Evolutionary conservation across 2,113 vertebrate genomes (phyloP).

Genomic region (Grus americana): DNA sequence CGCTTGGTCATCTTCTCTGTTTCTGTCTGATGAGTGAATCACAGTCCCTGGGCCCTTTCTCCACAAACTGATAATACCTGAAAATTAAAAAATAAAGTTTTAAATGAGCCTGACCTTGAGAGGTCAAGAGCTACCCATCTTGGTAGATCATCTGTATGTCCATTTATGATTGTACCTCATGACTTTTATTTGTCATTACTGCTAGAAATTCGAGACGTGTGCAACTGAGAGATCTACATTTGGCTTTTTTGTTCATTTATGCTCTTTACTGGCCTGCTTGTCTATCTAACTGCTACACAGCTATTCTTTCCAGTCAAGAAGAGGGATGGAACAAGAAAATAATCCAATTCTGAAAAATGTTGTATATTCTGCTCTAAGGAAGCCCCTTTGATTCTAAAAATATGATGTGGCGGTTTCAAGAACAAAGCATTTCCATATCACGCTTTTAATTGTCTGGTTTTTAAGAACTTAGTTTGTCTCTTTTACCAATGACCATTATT

Average conservation of each 20-base stretch:
- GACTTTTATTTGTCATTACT: not conserved
- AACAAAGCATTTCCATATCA: not conserved
- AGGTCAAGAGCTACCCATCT: not conserved
- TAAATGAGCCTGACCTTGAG: not conserved
- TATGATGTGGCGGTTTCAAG: not conserved
- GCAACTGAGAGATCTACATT: not conserved
- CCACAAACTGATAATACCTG: not conserved
- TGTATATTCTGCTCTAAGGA: not conserved
- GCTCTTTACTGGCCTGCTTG: not conserved
- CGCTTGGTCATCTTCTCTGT: not conserved
- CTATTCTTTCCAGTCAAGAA: not conserved
- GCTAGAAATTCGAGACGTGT: not conserved
- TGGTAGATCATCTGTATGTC: not conserved
- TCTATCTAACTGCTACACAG: not conserved
- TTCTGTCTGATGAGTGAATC: not conserved
- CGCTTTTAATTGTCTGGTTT: not conserved
- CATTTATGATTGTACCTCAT: not conserved
- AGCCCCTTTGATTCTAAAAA: not conserved
- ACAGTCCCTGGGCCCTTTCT: not conserved
- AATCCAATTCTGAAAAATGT: not conserved
- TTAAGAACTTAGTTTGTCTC: not conserved
- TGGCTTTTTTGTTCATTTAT: not conserved
- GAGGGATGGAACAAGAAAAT: not conserved
- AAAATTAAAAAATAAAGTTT: not conserved
- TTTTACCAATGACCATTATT: not conserved